A percentile compares a stretch with the other conserved stretches of the same genome.
Evolutionary conservation across 1,140 invertebrate species (phyloP).

Genomic region (Meloidogyne floridensis): DNA sequence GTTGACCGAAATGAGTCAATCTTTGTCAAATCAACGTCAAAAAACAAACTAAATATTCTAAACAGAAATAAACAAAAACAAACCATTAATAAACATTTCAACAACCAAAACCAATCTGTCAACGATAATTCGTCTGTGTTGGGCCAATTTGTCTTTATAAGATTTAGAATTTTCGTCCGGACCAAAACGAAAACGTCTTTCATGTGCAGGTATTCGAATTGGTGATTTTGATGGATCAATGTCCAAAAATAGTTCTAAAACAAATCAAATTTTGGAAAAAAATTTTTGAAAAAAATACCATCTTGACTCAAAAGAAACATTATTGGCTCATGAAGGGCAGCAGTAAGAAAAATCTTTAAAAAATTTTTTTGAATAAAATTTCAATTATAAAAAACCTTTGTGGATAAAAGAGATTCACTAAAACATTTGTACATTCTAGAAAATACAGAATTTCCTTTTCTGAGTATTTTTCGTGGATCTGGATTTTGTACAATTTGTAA

Average conservation of each 20-base stretch:
- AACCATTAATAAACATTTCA: conserved; percentile 79
- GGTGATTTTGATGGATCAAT: conserved; percentile 85
- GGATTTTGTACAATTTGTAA: conserved; percentile 79
- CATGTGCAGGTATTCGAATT: conserved; percentile 75
- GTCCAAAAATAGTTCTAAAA: conserved; percentile 80
- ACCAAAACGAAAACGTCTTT: conserved; percentile 79
- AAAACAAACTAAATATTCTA: too few species aligned
- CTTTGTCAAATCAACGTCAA: too few species aligned
- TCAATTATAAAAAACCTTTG: conserved; percentile 70
- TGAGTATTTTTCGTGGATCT: conserved; percentile 80
- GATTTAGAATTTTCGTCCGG: conserved; percentile 69
- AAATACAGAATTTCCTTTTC: conserved; percentile 84
- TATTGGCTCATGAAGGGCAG: conserved; percentile 85
- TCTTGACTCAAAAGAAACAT: conserved; percentile 89
- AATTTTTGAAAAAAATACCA: conserved; percentile 19
- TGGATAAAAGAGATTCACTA: conserved; percentile 84
- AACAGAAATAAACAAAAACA: conserved; percentile 11
- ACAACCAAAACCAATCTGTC: conserved; percentile 80
- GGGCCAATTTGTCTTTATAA: conserved; percentile 47
- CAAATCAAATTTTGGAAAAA: not conserved
- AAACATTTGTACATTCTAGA: conserved; percentile 84
- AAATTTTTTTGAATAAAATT: conserved; percentile 11
- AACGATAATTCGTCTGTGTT: conserved; percentile 68
- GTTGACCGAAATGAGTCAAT: too few species aligned
- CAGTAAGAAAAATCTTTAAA: conserved; percentile 79